phyloP scores from a whole-genome alignment of 2,888 invertebrate genomes.

The Urechis unicinctus region DNA sequence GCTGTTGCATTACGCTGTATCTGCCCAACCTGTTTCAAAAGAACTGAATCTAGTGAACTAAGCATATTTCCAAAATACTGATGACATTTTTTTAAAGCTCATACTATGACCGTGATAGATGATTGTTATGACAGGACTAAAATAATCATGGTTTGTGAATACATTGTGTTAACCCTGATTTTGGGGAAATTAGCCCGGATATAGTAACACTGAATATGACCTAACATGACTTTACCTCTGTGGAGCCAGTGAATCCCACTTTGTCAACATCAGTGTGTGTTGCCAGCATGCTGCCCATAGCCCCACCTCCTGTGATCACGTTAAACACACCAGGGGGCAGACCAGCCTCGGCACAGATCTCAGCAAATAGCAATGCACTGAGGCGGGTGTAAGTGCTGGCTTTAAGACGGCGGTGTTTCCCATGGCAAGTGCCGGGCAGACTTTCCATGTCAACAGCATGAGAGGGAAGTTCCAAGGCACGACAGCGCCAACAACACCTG shows the following conservation, averaged over 20 bases:
- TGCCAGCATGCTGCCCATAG: conserved; percentile 43
- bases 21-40: conserved; percentile 49
- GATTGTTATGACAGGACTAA: too few species aligned
- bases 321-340: conserved; percentile 53
- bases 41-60: too few species aligned
- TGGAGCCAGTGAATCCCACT: conserved; percentile 50
- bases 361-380: conserved; percentile 51
- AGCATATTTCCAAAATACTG: too few species aligned
- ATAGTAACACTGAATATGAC: too few species aligned
- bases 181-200: too few species aligned
- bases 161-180: too few species aligned
- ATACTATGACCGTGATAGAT: too few species aligned
- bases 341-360: conserved; percentile 54
- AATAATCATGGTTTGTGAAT: too few species aligned
- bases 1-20: conserved; percentile 41
- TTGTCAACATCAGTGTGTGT: conserved; percentile 46
- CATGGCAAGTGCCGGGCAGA: conserved; percentile 55
- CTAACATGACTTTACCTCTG: too few species aligned
- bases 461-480: conserved; percentile 53
- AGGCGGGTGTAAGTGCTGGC: conserved; percentile 52
- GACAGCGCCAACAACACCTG: conserved; percentile 52
- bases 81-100: too few species aligned
- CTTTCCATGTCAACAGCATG: conserved; percentile 52
- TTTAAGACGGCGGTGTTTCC: conserved; percentile 55
- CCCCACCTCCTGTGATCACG: conserved; percentile 48